These are phyloP conservation scores for Drosophila tristis DNA, from an alignment of 1,140 invertebrate genomes.

Conservation along the genomic window DNA sequence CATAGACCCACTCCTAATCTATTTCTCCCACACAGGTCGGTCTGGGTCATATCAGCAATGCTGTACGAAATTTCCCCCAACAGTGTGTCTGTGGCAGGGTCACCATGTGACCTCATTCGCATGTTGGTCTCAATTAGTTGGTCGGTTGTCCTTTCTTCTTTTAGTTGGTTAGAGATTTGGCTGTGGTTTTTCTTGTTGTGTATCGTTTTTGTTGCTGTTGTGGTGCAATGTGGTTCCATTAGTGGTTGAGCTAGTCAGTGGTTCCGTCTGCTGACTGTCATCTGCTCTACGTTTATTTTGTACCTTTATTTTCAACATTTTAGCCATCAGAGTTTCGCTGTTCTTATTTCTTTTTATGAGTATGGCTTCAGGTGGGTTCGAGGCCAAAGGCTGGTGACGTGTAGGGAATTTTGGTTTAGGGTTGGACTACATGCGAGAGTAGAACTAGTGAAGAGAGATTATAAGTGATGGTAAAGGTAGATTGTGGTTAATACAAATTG, in stretches of 20 bases:
- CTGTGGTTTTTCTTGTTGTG: constrained; percentile 10
- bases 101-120: constrained; percentile 47
- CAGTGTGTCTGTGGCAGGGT: not conserved
- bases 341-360: constrained; percentile 1
- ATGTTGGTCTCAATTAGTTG: constrained; percentile 47
- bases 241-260: constrained; percentile 24
- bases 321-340: not conserved
- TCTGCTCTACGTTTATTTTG: not conserved
- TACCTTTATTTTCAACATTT: constrained; percentile 50
- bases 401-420: no score
- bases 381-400: no score
- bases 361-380: no score
- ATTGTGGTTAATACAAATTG: no score
- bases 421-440: no score
- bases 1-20: not conserved
- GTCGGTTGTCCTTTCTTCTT: constrained; percentile 6
- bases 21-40: constrained; percentile 10
- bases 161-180: not conserved
- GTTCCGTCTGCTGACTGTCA: not conserved
- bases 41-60: constrained; percentile 20
- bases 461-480: no score
- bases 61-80: constrained; percentile 19
- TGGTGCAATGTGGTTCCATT: constrained; percentile 53
- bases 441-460: no score
- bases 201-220: constrained; percentile 22